Percentiles rank a stretch among this genome's conserved stretches.
Conservation (phyloP, 2,797 vertebrate species). For the Microctenopoma stevenorrisi region DNA sequence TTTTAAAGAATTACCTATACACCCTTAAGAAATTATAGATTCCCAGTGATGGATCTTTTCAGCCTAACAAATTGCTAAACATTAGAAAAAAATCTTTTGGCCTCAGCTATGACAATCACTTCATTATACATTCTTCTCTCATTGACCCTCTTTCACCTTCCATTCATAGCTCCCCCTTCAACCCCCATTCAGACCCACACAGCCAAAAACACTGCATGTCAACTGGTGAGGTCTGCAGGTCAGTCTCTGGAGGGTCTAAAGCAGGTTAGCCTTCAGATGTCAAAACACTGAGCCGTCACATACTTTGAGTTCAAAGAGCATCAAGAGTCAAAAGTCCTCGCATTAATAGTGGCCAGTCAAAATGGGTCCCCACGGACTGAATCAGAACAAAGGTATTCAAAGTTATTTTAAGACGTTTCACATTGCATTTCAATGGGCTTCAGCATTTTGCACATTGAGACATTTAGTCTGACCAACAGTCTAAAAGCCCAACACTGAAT, state of each 20-base stretch:
- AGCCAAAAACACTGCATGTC: conserved; percentile 40
- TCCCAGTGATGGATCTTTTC: neutral
- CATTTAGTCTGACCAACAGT: neutral
- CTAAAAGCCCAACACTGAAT: neutral
- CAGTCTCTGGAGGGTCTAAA: conserved; percentile 30
- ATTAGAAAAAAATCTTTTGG: conserved; percentile 10
- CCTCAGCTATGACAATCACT: conserved; percentile 30
- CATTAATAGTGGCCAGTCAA: neutral
- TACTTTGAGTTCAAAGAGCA: conserved; percentile 41
- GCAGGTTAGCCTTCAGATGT: conserved; percentile 50
- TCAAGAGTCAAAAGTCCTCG: conserved; percentile 26
- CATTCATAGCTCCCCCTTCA: conserved; percentile 16
- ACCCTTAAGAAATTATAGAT: neutral
- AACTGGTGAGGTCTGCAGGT: conserved; percentile 41
- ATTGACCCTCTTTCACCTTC: conserved; percentile 44
- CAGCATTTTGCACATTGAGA: neutral
- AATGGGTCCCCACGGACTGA: neutral
- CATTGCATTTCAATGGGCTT: neutral
- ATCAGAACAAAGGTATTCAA: neutral
- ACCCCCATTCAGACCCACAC: conserved; percentile 33
- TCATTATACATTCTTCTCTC: conserved; percentile 48
- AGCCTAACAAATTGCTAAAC: conserved; percentile 2
- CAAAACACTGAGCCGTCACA: conserved; percentile 29
- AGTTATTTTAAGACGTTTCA: neutral
- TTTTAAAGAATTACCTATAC: no score